A percentile compares a stretch with the other conserved stretches of the same genome.
Evolutionary conservation across 2,113 vertebrate species (phyloP).

Genomic region (Tylochromis polylepis): DNA sequence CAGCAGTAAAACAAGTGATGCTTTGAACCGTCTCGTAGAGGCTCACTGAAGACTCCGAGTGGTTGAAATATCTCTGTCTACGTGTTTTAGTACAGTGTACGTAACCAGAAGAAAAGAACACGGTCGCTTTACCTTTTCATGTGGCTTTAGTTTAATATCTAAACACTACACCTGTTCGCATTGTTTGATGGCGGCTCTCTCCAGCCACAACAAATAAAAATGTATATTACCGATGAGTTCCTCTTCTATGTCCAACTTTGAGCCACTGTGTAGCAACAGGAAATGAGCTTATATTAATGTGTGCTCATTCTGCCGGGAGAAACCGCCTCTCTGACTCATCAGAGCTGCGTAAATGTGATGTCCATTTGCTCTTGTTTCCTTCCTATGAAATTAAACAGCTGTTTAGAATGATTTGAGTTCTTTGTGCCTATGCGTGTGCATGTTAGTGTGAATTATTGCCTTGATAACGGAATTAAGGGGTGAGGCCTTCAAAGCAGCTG

Average conservation of each 20-base stretch:
- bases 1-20: neutral
- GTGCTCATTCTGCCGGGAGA: neutral
- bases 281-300: conserved; percentile 1
- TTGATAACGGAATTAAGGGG: neutral
- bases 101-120: neutral
- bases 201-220: neutral
- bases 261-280: neutral
- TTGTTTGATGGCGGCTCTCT: neutral
- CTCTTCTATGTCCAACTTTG: neutral
- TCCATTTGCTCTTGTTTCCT: neutral
- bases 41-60: neutral
- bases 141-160: neutral
- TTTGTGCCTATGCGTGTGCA: neutral
- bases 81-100: neutral
- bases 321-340: neutral
- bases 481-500: neutral
- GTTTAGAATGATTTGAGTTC: neutral
- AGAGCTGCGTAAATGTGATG: neutral
- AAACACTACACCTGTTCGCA: neutral
- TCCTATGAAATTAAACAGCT: neutral
- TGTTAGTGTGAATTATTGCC: neutral
- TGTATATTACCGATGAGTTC: fast-evolving
- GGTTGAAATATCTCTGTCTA: neutral
- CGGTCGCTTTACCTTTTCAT: fast-evolving
- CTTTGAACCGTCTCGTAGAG: neutral